These are phyloP conservation scores for Mycteria americana DNA, from an alignment of 2,797 vertebrate species.

Conservation along the genomic window DNA sequence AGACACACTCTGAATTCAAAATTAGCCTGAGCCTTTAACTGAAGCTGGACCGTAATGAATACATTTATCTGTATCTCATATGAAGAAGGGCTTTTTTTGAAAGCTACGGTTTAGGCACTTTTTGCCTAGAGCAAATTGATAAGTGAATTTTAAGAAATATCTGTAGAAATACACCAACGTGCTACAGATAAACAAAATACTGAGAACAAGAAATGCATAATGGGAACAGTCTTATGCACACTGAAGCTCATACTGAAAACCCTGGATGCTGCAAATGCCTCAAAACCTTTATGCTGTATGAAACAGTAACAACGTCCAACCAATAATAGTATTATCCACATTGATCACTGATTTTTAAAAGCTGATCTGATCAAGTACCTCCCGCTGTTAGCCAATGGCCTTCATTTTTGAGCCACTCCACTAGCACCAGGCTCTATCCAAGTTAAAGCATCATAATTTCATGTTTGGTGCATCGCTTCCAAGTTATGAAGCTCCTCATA, in stretches of 20 bases:
- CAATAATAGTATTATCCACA: not conserved
- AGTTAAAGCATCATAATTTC: not conserved
- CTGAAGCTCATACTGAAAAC: not conserved
- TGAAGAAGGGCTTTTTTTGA: not conserved
- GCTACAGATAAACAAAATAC: not conserved
- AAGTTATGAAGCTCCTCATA: not conserved
- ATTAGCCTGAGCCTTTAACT: not conserved
- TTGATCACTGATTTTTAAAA: not conserved
- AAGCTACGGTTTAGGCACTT: not conserved
- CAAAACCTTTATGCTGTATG: not conserved
- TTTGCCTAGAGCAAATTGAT: not conserved
- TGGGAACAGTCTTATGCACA: not conserved
- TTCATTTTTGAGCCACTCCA: not conserved
- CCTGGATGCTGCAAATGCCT: not conserved
- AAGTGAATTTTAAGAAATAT: constrained; percentile 13
- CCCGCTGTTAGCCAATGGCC: not conserved
- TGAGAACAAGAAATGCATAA: not conserved
- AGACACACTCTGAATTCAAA: not conserved
- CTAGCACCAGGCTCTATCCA: not conserved
- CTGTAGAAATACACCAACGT: not conserved
- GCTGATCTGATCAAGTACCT: not conserved
- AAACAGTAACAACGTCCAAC: not conserved
- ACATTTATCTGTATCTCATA: not conserved
- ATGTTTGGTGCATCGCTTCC: not conserved
- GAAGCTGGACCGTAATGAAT: not conserved